Evolutionary conservation across 1,140 invertebrate species (phyloP), one percentile per base, ranked within the genome.

Genomic region (Drosophila suzukii): DNA sequence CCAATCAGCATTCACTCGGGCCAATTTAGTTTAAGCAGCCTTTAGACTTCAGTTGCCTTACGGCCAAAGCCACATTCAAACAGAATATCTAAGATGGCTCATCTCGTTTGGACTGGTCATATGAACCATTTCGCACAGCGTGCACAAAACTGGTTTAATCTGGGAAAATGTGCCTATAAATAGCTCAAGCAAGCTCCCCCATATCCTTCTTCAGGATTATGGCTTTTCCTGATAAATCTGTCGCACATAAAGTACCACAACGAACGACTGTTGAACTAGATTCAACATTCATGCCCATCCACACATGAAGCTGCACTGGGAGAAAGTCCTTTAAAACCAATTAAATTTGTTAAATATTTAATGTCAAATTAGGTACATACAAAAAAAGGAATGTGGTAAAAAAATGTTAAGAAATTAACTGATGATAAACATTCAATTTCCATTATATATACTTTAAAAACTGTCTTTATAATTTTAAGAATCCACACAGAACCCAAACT

Each of bases 181-280:
- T 70, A 71, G 74, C 62, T 47, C 50, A 71, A 72, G 57, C 15
- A 56, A 27, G 6, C 55, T 20, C 38, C 59, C 17, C n/a, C 17
- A 34, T 34, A 43, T 38, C n/a, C 32, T 38, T 41, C 61, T 68
- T 27, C 50, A 46, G 74, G 66, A 72, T 78, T 78, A 78, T 73
- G 68, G 66, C 75, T 55, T 55, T 62, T 57, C 67, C 68, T 66
- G 58, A 78, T 81, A 81, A 81, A 81, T 73, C 66, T 76, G 78
- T 63, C 78, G 70, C 51, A 61, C 61, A 77, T 72, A 66, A 77
- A 66, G 56, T 54, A 72, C 75, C 75, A 78, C 67, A 60, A 59
- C 57, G 57, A 70, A 70, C 65, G 74, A 44, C 61, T 65, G 50
- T 73, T 75, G 46, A 71, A 72, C 68, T 71, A 71, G 66, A 71